Percentiles rank a stretch among this genome's conserved stretches.
Evolutionary conservation across 2,888 invertebrate species (phyloP).

Genomic region (Agrochola lota): DNA sequence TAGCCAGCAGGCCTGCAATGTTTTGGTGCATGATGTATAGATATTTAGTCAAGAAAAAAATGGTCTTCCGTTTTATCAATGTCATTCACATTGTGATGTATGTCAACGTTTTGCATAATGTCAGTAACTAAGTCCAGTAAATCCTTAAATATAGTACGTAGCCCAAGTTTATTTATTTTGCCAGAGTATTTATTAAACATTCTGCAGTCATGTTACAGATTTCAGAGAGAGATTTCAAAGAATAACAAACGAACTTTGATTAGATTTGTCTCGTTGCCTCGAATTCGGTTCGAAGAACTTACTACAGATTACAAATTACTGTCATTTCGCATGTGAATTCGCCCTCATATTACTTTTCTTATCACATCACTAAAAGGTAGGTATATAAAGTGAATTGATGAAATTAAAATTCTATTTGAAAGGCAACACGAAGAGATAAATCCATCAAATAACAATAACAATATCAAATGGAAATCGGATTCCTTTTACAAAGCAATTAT

Average conservation of each 20-base stretch:
- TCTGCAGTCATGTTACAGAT: too few species aligned
- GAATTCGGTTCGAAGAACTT: constrained; percentile 34
- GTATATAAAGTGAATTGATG: neutral
- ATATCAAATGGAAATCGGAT: constrained; percentile 37
- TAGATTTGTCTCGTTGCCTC: constrained; percentile 28
- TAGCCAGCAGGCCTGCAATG: too few species aligned
- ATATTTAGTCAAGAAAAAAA: too few species aligned
- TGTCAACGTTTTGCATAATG: too few species aligned
- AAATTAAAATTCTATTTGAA: neutral
- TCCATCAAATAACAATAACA: constrained; percentile 24
- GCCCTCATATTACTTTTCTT: neutral
- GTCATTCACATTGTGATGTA: too few species aligned
- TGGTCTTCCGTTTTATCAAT: too few species aligned
- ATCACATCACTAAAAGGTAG: neutral
- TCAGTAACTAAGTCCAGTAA: too few species aligned
- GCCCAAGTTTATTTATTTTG: too few species aligned
- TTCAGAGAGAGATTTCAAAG: too few species aligned
- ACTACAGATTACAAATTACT: constrained; percentile 33
- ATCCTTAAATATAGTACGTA: too few species aligned
- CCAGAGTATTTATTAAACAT: too few species aligned
- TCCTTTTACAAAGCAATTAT: constrained; percentile 50
- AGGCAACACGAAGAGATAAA: constrained; percentile 26
- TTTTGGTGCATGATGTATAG: too few species aligned
- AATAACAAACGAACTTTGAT: constrained; percentile 57
- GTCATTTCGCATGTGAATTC: neutral